phyloP scores from a whole-genome alignment of 2,888 invertebrate species.

The Agrochola litura region DNA sequence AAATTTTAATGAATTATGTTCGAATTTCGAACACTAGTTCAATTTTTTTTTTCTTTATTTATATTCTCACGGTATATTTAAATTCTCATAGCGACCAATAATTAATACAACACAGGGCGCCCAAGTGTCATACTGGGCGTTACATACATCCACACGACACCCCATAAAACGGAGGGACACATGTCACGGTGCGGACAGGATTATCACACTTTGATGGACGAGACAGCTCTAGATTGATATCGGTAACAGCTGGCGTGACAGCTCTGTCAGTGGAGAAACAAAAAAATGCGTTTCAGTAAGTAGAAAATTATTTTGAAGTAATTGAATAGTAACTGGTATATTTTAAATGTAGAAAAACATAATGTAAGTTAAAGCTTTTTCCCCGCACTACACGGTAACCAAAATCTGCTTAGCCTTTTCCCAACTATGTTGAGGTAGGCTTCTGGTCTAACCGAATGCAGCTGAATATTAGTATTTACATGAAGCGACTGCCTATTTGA shows the following conservation, averaged over 20 bases:
- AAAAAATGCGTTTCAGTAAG: neutral
- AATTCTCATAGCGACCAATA: neutral
- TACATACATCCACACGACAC: neutral
- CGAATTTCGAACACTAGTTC: no score
- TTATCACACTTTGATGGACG: slow-evolving; percentile 40
- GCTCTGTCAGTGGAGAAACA: neutral
- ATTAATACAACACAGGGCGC: neutral
- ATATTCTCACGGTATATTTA: neutral
- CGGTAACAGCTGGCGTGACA: neutral
- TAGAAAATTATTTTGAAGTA: neutral
- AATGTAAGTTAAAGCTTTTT: neutral
- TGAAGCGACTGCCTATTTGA: no score
- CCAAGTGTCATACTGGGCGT: neutral
- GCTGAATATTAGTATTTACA: no score
- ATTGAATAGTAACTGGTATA: neutral
- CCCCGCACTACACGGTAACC: neutral
- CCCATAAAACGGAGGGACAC: slow-evolving; percentile 15
- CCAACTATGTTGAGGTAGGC: no score
- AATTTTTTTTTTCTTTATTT: no score
- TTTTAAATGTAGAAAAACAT: neutral
- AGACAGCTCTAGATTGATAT: slow-evolving; percentile 39
- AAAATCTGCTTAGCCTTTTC: no score
- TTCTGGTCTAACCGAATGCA: no score
- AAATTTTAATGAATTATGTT: no score
- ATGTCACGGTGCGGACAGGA: slow-evolving; percentile 14